Conservation (phyloP, 1,140 invertebrate species). For the Sinella curviseta region DNA sequence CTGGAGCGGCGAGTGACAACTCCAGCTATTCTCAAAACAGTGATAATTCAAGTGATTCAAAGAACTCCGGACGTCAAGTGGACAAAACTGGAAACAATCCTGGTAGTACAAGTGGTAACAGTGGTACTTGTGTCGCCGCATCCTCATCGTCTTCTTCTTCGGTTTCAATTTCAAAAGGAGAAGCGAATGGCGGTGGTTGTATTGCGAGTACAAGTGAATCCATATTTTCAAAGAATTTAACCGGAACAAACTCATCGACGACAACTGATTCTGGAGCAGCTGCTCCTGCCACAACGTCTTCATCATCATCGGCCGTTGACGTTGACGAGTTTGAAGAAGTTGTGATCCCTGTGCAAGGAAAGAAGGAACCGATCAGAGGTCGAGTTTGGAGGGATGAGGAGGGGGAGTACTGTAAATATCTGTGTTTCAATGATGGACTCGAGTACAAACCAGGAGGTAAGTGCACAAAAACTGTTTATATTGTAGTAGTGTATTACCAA, state of each 20-base stretch:
- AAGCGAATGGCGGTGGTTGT: not conserved
- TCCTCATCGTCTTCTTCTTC: not conserved
- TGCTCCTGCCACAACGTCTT: not conserved
- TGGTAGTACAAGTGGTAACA: not conserved
- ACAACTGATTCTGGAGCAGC: not conserved
- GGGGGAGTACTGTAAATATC: slow-evolving; percentile 52
- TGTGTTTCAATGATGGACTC: slow-evolving; percentile 51
- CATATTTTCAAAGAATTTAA: not conserved
- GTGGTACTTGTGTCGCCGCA: not conserved
- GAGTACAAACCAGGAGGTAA: slow-evolving; percentile 54
- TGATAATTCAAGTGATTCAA: slow-evolving; percentile 18
- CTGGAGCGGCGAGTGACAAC: not conserved
- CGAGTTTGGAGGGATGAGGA: slow-evolving; percentile 51
- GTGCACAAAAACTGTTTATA: slow-evolving; percentile 25
- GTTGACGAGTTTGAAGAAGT: slow-evolving; percentile 48
- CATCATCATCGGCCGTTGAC: not conserved
- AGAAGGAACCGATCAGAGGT: slow-evolving; percentile 53
- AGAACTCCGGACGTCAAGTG: not conserved
- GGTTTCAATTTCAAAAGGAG: not conserved
- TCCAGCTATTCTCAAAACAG: not conserved
- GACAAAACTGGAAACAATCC: not conserved
- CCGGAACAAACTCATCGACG: not conserved
- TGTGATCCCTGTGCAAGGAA: slow-evolving; percentile 52
- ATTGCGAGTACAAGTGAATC: not conserved
- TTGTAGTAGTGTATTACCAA: too few species aligned